Evolutionary conservation across 2,797 vertebrate species (phyloP).

Genomic region (Sebastes jordani): DNA sequence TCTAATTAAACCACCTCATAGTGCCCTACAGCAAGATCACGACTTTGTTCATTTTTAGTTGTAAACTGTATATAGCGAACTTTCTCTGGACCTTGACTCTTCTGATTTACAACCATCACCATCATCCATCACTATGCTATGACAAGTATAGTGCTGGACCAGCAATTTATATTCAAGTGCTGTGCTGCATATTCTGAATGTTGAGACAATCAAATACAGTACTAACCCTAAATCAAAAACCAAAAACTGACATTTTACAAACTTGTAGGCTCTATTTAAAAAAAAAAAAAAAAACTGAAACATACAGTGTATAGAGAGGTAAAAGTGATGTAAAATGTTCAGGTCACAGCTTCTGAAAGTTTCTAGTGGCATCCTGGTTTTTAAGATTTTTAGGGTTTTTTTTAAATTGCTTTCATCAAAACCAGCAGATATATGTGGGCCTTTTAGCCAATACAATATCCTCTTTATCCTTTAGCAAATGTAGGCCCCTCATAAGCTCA

Average conservation of each 20-base stretch:
- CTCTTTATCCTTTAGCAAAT: neutral
- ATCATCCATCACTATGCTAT: neutral
- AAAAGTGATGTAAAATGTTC: neutral
- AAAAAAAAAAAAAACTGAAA: neutral
- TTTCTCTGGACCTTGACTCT: neutral
- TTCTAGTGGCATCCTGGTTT: slow-evolving; percentile 12
- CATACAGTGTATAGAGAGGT: neutral
- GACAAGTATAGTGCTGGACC: neutral
- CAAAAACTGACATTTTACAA: neutral
- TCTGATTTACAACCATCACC: neutral
- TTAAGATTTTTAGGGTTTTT: neutral
- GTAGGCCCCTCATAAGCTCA: neutral
- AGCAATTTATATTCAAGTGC: neutral
- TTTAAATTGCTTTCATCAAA: neutral
- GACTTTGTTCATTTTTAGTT: neutral
- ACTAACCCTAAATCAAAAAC: neutral
- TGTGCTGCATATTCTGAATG: neutral
- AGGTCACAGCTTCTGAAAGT: slow-evolving; percentile 8
- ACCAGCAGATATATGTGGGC: neutral
- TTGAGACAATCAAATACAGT: neutral
- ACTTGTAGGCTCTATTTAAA: neutral
- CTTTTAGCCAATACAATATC: neutral
- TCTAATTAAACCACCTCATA: neutral
- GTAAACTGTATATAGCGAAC: neutral
- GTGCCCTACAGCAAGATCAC: neutral